Conservation (phyloP, 2,113 vertebrate species). For the Glareola pratincola region DNA sequence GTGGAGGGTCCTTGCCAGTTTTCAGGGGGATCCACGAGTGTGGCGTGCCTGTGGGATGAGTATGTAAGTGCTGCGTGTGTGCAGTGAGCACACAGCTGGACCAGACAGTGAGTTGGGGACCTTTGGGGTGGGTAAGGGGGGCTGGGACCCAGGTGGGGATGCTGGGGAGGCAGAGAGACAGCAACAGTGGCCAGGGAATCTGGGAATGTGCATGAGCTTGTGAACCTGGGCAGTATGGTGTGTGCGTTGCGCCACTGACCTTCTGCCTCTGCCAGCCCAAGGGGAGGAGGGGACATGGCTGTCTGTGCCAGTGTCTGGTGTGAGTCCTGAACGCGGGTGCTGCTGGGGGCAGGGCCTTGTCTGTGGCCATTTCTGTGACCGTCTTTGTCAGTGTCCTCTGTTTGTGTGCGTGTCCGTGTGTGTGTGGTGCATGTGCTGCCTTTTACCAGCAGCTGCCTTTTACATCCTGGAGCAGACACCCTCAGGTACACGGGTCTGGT, state of each 20-base stretch:
- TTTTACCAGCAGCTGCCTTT: neutral
- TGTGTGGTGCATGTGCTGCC: neutral
- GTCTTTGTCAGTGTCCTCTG: fast-evolving
- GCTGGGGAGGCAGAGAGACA: fast-evolving
- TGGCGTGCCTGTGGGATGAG: too few species aligned
- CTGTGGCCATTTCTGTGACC: neutral
- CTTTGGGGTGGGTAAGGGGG: fast-evolving
- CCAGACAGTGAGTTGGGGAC: fast-evolving
- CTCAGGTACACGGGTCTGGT: neutral
- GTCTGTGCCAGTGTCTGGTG: neutral
- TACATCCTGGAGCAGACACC: neutral
- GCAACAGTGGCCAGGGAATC: fast-evolving
- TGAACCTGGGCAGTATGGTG: neutral
- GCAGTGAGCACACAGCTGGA: neutral
- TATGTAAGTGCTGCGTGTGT: neutral
- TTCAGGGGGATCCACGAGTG: fast-evolving
- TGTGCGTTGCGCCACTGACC: neutral
- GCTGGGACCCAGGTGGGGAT: fast-evolving
- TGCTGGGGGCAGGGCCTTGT: neutral
- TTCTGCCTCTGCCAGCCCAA: neutral
- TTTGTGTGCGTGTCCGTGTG: fast-evolving
- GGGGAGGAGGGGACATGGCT: neutral
- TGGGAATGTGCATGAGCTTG: fast-evolving
- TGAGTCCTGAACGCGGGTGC: neutral
- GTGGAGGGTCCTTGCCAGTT: fast-evolving